These are phyloP conservation scores for Loriculus beryllinus DNA, from an alignment of 2,797 vertebrate genomes.

Conservation along the genomic window DNA sequence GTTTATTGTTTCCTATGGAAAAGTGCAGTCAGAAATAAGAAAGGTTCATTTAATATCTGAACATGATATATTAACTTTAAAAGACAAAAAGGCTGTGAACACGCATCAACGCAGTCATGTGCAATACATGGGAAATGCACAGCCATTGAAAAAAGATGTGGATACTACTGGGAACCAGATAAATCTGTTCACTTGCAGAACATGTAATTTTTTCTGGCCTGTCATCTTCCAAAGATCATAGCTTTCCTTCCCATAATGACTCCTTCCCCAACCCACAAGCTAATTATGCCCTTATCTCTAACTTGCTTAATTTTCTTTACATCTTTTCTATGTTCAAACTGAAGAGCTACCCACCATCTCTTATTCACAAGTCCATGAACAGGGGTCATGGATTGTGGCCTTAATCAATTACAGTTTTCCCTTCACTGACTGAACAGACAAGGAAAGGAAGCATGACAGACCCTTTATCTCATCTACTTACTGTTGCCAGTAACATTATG, in stretches of 20 bases:
- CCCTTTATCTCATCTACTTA: neutral
- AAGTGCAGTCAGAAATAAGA: neutral
- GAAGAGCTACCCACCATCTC: neutral
- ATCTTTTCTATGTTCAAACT: neutral
- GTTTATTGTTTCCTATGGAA: neutral
- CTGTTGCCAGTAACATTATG: neutral
- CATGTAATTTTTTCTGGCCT: neutral
- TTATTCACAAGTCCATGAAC: neutral
- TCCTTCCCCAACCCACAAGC: fast-evolving
- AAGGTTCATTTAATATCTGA: neutral
- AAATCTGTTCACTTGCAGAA: neutral
- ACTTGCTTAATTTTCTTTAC: neutral
- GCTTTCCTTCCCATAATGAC: neutral
- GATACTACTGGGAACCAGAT: neutral
- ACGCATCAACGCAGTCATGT: fast-evolving
- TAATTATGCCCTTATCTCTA: neutral
- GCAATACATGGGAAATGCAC: neutral
- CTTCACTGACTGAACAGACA: neutral
- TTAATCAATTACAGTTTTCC: neutral
- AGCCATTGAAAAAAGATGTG: neutral
- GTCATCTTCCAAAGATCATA: neutral
- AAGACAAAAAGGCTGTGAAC: neutral
- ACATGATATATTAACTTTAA: neutral
- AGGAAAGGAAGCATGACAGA: neutral
- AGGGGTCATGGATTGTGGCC: neutral